Evolutionary conservation across 2,113 vertebrate species (phyloP), one percentile per base, ranked within the genome.

Genomic region (Sula dactylatra): DNA sequence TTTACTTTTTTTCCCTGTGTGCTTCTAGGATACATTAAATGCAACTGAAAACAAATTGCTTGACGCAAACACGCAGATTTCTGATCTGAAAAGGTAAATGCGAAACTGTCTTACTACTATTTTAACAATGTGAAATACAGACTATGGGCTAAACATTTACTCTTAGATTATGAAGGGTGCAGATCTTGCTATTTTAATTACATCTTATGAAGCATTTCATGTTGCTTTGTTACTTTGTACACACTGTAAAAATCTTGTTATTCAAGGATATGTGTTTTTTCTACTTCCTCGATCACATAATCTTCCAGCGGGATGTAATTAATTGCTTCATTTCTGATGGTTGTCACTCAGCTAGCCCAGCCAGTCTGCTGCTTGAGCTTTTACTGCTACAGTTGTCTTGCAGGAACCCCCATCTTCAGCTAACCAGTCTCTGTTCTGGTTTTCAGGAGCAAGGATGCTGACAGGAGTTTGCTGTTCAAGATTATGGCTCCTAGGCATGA

Each of bases 21-120:
- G 44, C 70, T 94, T 58, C 18, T 91, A 99, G 99, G 99, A 98
- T 96, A 98, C 98, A 0, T 96, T 99, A 97, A 97, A 98, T 92
- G 97, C 97, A n/a, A 98, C 99, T 14, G 99, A 99, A 92, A 99
- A 99, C 97, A 99, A 98, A 96, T 97, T 99, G 34, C 97, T 98
- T 56, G 98, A 99, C 91, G 99, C 99, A 82, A 98, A 98, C 44
- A 98, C 98, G 31, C 98, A 99, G 97, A 99, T 99, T 87, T 98
- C 98, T 52, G 99, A 99, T 64, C 97, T 99, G 87, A 99, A 98
- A 98, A 99, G 99, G 99, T 99, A 98, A 98, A 59, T 82, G 32
- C 32, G 19, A 70, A 91, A 52, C 56, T 47, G 27, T 93, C 69
- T 89, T 71, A 12, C 4, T 91, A 3, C 7, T 93, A 5, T 56